Conservation (phyloP, 2,797 vertebrate genomes). For the Tokudaia tokunoshimensis region DNA sequence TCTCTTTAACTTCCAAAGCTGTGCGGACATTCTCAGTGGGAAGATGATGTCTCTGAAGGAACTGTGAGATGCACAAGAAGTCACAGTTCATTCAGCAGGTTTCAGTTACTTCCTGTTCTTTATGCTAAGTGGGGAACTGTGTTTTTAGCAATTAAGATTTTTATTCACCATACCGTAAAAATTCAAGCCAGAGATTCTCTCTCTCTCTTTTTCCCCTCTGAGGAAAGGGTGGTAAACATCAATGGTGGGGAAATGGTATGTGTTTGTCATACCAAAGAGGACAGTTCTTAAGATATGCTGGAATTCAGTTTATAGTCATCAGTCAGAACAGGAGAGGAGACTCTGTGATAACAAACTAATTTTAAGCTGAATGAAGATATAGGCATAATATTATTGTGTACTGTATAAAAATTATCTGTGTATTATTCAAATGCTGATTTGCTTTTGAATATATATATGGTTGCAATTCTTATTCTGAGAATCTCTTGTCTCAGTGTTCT, state of each 20-base stretch:
- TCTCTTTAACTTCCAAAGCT: not conserved
- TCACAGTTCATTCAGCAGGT: not conserved
- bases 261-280: not conserved
- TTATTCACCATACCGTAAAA: not conserved
- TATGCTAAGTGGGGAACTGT: not conserved
- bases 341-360: conserved; percentile 47
- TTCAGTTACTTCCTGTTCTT: not conserved
- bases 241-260: not conserved
- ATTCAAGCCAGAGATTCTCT: not conserved
- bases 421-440: not conserved
- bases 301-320: not conserved
- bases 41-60: not conserved
- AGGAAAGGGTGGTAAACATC: not conserved
- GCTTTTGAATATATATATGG: too few relatives aligned
- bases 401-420: not conserved
- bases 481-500: too few relatives aligned
- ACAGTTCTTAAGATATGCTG: not conserved
- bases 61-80: not conserved
- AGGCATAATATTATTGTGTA: not conserved
- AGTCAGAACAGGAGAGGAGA: not conserved
- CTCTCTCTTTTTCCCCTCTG: not conserved
- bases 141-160: not conserved
- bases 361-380: conserved; percentile 40
- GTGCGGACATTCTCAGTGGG: not conserved
- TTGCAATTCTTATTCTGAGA: too few relatives aligned